These are phyloP conservation scores for Hetaerina titia DNA, from an alignment of 2,888 invertebrate genomes.

Conservation along the genomic window DNA sequence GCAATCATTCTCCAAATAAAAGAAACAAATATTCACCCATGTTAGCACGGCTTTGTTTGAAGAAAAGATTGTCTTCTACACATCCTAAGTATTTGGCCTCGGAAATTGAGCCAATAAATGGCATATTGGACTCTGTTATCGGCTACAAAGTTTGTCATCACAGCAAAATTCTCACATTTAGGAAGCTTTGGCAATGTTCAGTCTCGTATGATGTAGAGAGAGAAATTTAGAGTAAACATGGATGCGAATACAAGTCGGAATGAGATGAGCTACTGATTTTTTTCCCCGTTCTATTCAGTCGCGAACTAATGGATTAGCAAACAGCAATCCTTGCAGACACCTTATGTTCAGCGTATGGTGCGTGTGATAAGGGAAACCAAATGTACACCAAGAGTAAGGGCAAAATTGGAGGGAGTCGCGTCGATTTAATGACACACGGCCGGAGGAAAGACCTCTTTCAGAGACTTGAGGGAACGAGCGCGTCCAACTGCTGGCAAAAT, in stretches of 20 bases:
- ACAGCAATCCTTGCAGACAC: slow-evolving; percentile 49
- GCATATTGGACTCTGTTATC: background rate
- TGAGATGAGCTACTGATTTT: slow-evolving; percentile 50
- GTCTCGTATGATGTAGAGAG: background rate
- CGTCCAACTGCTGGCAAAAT: no score
- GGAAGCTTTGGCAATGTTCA: slow-evolving; percentile 40
- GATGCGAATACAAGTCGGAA: background rate
- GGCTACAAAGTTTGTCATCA: background rate
- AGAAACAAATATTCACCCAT: background rate
- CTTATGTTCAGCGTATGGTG: slow-evolving; percentile 65
- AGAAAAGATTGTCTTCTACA: background rate
- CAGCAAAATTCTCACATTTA: slow-evolving; percentile 45
- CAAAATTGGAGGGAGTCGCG: slow-evolving; percentile 47
- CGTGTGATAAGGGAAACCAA: slow-evolving; percentile 36
- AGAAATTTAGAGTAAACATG: background rate
- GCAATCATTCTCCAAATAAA: background rate
- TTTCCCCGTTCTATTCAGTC: background rate
- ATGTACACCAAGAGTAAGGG: background rate
- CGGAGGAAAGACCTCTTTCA: background rate
- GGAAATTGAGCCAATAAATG: background rate
- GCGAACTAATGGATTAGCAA: slow-evolving; percentile 61
- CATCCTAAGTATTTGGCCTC: background rate
- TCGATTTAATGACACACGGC: background rate
- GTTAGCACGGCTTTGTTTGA: background rate
- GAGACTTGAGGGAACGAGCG: background rate